Evolutionary conservation across 2,888 invertebrate genomes (phyloP).

Genomic region (Deilephila porcellus): DNA sequence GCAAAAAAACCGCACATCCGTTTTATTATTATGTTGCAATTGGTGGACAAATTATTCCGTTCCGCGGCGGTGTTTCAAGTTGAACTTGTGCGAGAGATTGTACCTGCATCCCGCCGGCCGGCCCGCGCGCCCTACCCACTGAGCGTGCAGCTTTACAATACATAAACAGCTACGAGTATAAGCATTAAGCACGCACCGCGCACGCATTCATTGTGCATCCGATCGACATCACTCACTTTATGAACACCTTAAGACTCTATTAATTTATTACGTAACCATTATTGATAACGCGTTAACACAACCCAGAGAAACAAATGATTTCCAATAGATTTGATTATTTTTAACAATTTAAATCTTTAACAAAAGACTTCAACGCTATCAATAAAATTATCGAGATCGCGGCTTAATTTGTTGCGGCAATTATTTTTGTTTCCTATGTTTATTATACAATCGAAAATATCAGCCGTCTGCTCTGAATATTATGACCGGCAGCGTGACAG

Average conservation of each 20-base stretch:
- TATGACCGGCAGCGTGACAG: slow-evolving; percentile 9
- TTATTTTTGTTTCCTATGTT: background rate
- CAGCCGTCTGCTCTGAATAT: slow-evolving; percentile 5
- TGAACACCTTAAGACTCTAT: background rate
- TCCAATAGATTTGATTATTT: slow-evolving; percentile 12
- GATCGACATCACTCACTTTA: background rate
- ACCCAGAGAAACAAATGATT: background rate
- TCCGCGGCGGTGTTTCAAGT: background rate
- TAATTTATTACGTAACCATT: background rate
- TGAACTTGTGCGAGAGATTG: slow-evolving; percentile 7
- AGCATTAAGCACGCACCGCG: background rate
- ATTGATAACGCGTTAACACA: background rate
- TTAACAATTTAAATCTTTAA: slow-evolving; percentile 35
- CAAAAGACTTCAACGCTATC: slow-evolving; percentile 68
- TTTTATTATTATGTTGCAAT: background rate
- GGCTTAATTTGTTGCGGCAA: slow-evolving; percentile 9
- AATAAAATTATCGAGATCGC: slow-evolving; percentile 23
- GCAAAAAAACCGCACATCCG: background rate
- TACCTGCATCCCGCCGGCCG: slow-evolving; percentile 12
- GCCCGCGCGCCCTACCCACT: background rate
- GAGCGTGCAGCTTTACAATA: slow-evolving; percentile 6
- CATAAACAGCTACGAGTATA: background rate
- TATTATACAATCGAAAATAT: slow-evolving; percentile 1
- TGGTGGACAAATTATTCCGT: slow-evolving; percentile 2
- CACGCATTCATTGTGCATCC: background rate